These are phyloP conservation scores for Selene dorsalis DNA, from an alignment of 2,797 vertebrate species.

Conservation along the genomic window DNA sequence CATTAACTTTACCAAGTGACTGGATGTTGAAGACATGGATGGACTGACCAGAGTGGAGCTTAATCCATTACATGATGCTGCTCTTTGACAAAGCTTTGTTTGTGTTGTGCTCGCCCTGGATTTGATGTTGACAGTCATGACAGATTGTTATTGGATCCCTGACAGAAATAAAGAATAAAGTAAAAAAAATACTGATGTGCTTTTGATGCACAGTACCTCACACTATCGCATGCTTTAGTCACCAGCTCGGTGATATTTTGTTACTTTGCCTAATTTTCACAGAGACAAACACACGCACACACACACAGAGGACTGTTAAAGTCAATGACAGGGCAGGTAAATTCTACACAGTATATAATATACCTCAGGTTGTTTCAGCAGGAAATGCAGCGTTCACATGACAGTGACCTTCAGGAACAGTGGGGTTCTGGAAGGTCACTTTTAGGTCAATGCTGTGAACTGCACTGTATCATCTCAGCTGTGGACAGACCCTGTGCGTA, in stretches of 20 bases:
- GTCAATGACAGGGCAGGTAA: too few species aligned
- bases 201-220: constrained; percentile 70
- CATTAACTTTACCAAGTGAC: constrained; percentile 54
- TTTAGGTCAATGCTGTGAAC: too few species aligned
- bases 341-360: too few species aligned
- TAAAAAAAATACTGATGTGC: constrained; percentile 28
- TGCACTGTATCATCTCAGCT: too few species aligned
- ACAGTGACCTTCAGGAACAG: too few species aligned
- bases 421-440: too few species aligned
- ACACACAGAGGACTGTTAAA: too few species aligned
- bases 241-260: constrained; percentile 29
- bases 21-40: constrained; percentile 59
- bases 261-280: constrained; percentile 40
- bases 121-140: constrained; percentile 56
- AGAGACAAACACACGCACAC: too few species aligned
- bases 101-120: constrained; percentile 60
- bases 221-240: constrained; percentile 57
- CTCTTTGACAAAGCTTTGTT: constrained; percentile 67
- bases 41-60: constrained; percentile 47
- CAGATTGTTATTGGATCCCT: constrained; percentile 59
- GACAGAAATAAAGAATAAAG: constrained; percentile 57
- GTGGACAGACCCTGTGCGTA: too few species aligned
- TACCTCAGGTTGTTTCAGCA: too few species aligned
- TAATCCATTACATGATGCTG: constrained; percentile 72
- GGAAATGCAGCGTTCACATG: too few species aligned